Conservation (phyloP, 1,140 invertebrate genomes). For the Ostrea denselamellosa region DNA sequence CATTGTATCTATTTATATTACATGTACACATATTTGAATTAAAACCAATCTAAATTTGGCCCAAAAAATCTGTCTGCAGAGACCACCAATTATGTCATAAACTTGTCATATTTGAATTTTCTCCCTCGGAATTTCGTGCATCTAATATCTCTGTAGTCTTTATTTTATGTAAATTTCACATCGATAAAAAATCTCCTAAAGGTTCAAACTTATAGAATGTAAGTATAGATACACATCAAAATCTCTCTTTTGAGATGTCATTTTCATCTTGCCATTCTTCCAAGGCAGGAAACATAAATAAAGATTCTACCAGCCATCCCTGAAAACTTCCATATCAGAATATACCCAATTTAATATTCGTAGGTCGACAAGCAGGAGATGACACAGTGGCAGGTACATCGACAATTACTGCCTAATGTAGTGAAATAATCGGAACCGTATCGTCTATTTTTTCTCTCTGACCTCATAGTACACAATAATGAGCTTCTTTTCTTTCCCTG, state of each 20-base stretch:
- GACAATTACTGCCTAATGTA: conserved; percentile 45
- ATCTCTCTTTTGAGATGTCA: conserved; percentile 26
- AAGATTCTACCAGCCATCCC: conserved; percentile 15
- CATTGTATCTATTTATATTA: neutral
- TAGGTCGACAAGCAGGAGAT: neutral
- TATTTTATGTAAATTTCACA: conserved; percentile 28
- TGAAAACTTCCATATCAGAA: conserved; percentile 3
- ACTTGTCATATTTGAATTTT: conserved; percentile 18
- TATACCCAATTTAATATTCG: conserved; percentile 21
- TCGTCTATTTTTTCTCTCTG: conserved; percentile 21
- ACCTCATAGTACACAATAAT: conserved; percentile 14
- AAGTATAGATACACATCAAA: conserved; percentile 34
- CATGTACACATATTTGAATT: neutral
- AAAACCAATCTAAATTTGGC: neutral
- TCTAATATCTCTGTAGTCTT: neutral
- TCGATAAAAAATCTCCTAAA: neutral
- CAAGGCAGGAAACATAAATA: conserved; percentile 39
- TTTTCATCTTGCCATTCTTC: conserved; percentile 35
- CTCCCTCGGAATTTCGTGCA: neutral
- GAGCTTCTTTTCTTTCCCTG: conserved; percentile 31
- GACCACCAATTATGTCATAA: neutral
- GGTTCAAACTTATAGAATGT: conserved; percentile 25
- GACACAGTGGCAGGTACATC: conserved; percentile 29
- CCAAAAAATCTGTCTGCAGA: neutral
- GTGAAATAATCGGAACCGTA: conserved; percentile 43